Conservation (phyloP, 2,797 vertebrate genomes). For the Urosaurus nigricauda region DNA sequence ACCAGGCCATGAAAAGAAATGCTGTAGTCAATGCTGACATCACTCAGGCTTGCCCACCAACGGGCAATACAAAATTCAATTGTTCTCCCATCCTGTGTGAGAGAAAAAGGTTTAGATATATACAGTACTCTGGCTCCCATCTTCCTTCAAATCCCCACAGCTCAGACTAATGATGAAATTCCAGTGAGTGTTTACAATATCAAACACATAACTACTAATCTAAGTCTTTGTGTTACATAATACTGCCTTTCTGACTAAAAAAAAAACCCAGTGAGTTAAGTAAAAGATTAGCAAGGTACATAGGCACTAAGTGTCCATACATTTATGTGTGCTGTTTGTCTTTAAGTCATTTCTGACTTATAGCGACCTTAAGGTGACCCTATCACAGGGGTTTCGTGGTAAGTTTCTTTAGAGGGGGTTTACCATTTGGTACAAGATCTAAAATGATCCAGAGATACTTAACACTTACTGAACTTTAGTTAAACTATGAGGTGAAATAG, state of each 20-base stretch:
- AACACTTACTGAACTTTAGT: not conserved
- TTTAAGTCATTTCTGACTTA: too few relatives aligned
- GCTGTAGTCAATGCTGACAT: conserved; percentile 93
- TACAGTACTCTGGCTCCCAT: not conserved
- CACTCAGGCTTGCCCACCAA: conserved; percentile 98
- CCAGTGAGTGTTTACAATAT: not conserved
- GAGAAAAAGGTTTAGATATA: conserved; percentile 39
- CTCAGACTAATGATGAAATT: not conserved
- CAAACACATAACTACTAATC: not conserved
- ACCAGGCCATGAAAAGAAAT: conserved; percentile 94
- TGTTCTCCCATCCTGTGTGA: conserved; percentile 87
- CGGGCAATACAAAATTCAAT: conserved; percentile 97
- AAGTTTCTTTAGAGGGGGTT: too few relatives aligned
- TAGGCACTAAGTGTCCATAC: not conserved
- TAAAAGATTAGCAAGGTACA: not conserved
- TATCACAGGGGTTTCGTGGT: too few relatives aligned
- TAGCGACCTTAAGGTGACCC: too few relatives aligned
- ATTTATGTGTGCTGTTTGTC: not conserved
- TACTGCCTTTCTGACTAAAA: not conserved
- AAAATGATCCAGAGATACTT: not conserved
- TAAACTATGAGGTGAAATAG: too few relatives aligned
- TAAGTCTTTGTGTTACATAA: not conserved
- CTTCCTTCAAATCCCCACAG: not conserved
- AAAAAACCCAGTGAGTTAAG: too few relatives aligned
- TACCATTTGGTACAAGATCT: not conserved